Evolutionary conservation across 2,888 invertebrate genomes (phyloP), one percentile per base, ranked within the genome.

Genomic region (Ariolimax columbianus): DNA sequence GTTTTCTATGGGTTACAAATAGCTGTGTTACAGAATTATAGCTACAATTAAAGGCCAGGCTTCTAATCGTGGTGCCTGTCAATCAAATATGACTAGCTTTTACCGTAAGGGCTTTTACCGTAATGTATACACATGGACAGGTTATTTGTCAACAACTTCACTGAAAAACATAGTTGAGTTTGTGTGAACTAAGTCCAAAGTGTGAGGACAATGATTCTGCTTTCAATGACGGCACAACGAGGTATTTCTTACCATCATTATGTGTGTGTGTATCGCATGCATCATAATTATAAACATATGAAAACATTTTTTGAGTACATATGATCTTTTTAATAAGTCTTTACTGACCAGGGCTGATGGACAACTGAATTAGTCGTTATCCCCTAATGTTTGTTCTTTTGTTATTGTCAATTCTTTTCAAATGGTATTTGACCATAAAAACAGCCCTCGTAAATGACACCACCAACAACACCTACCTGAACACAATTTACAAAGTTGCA

Each of bases 361-460:
- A 73, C 43, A 43, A n/a, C 40, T 38, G 2, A 38, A 43, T 47
- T 38, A 26, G 9, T n/a, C 40, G 26, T 38, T n/a, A 40, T 23
- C 40, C 26, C 72, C 72, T 72, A 68, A 38, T 72, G 40, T 72
- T 72, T 40, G 72, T 72, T 72, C 23, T 26, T 72, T 72, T 72
- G 72, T 72, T 72, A 38, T 40, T 72, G 72, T 72, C 72, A 72
- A 40, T 40, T 72, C 26, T 40, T 72, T 66, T 66, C 30, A n/a
- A 14, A 72, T 72, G 72, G 72, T n/a, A 72, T 72, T 40, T 40
- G 72, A 72, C 40, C 6, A 40, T 11, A 19, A 72, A 6, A 72
- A 72, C n/a, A 72, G 3, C 26, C n/a, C 40, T 72, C 26, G 26
- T 72, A 72, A 72, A 19, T n/a, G 40, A 72, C 72, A 6, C 40